Base-by-base conservation (phyloP, 2,888 invertebrate genomes). In the Microdon myrmicae region DNA sequence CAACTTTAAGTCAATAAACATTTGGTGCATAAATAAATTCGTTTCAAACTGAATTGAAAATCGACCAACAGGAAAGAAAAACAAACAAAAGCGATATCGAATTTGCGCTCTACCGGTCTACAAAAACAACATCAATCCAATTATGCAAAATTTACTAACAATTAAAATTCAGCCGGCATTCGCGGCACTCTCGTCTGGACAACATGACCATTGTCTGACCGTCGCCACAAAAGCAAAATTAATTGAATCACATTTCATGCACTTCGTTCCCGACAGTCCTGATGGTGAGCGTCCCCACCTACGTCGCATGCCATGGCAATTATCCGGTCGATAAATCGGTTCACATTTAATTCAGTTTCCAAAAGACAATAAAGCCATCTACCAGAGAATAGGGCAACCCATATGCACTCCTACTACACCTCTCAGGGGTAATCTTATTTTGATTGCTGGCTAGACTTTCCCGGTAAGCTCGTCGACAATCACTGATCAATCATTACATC, bases 311-410 rank as follows among this genome's bases (percentile, higher is more conserved):
- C 4, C 22, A 16, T 31, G 28, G 28, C 41, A n/a, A n/a, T n/a
- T n/a, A n/a, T n/a, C n/a, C 43, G 37, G 22, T 37, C 45, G 32
- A 58, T 49, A 58, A 64, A 58, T 64, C 58, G 37, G 58, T 58
- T 64, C 58, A 58, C 47, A 58, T 58, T 56, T 58, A 53, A 64
- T 64, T 64, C 44, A 37, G 53, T 58, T 64, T 53, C 38, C 51
- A 64, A 39, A 32, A 43, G 47, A 49, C 47, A 59, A 56, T 37
- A 64, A 58, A 45, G 31, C 58, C 41, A 51, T 22, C 44, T 44
- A 16, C 14, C 22, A n/a, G 49, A 45, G 49, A 45, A 41, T 53
- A 26, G 26, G 32, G 32, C 37, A 45, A 35, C n/a, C n/a, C n/a
- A n/a, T n/a, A n/a, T n/a, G 47, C 34, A 41, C 37, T 43, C 43